These are phyloP conservation scores for Enteromius thamalakanensis DNA, from an alignment of 2,797 vertebrate genomes.

Conservation along the genomic window DNA sequence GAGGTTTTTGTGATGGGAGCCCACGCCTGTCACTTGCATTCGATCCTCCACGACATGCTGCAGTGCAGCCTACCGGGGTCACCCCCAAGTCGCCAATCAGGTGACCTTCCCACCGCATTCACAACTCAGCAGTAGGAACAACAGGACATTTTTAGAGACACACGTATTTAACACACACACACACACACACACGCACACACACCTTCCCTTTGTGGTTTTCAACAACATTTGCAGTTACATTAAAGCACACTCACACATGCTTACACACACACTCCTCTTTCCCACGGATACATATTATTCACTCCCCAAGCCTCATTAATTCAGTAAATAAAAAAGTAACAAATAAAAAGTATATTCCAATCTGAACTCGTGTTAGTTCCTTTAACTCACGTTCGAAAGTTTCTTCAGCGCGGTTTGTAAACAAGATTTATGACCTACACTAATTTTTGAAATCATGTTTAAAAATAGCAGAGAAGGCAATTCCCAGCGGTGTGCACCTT, in stretches of 20 bases:
- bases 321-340: neutral
- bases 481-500: neutral
- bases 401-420: neutral
- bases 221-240: slow-evolving; percentile 21
- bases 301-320: slow-evolving; percentile 7
- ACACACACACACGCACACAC: neutral
- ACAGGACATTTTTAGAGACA: slow-evolving; percentile 28
- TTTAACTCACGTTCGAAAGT: neutral
- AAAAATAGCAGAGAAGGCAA: neutral
- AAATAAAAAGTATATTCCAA: slow-evolving; percentile 28
- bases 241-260: slow-evolving; percentile 17
- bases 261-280: slow-evolving; percentile 7
- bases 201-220: slow-evolving; percentile 23
- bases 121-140: slow-evolving; percentile 47
- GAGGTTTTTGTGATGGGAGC: slow-evolving; percentile 78
- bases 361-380: neutral
- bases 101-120: slow-evolving; percentile 72
- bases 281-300: slow-evolving; percentile 11
- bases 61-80: slow-evolving; percentile 62
- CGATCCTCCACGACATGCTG: slow-evolving; percentile 67
- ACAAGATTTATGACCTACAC: neutral
- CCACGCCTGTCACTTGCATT: slow-evolving; percentile 68
- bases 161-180: slow-evolving; percentile 30
- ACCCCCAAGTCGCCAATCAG: slow-evolving; percentile 71
- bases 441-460: neutral